Evolutionary conservation across 2,113 vertebrate species (phyloP).

Genomic region (Corythornis vintsioides): DNA sequence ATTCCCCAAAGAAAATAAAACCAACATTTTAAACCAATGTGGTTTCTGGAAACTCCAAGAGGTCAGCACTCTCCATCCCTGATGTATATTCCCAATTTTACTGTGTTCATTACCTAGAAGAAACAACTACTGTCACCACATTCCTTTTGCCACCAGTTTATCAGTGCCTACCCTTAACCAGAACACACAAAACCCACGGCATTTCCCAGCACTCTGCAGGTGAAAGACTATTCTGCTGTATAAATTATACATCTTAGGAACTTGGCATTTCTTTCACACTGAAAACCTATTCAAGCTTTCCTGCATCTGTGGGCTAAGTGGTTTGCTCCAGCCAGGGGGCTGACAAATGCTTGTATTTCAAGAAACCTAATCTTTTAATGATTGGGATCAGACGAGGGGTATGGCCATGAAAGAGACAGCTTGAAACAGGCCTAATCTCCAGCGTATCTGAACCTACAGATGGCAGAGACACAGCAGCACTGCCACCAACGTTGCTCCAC

Average conservation of each 20-base stretch:
- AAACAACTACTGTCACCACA: neutral
- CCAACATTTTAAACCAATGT: neutral
- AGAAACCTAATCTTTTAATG: slow-evolving; percentile 80
- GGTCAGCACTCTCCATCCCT: neutral
- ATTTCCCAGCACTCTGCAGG: slow-evolving; percentile 3
- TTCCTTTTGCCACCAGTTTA: neutral
- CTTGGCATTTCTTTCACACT: slow-evolving; percentile 42
- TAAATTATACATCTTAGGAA: slow-evolving; percentile 33
- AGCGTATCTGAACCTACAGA: slow-evolving; percentile 28
- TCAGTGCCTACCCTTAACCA: neutral
- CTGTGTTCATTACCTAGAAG: neutral
- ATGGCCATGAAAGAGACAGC: slow-evolving; percentile 44
- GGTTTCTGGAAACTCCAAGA: neutral
- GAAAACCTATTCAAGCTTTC: slow-evolving; percentile 59
- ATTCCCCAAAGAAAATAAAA: neutral
- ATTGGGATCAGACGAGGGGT: slow-evolving; percentile 58
- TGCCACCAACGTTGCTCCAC: slow-evolving; percentile 30
- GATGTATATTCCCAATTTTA: neutral
- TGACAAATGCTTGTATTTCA: slow-evolving; percentile 67
- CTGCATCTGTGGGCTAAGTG: slow-evolving; percentile 4
- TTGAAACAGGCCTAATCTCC: slow-evolving; percentile 68
- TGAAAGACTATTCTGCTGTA: slow-evolving; percentile 11
- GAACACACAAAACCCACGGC: neutral
- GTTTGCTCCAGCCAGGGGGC: slow-evolving; percentile 32
- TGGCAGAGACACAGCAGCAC: neutral